Percentiles rank a stretch among this genome's conserved stretches.
phyloP scores from a whole-genome alignment of 2,797 vertebrate genomes.

The Oreonectes daqikongensis region DNA sequence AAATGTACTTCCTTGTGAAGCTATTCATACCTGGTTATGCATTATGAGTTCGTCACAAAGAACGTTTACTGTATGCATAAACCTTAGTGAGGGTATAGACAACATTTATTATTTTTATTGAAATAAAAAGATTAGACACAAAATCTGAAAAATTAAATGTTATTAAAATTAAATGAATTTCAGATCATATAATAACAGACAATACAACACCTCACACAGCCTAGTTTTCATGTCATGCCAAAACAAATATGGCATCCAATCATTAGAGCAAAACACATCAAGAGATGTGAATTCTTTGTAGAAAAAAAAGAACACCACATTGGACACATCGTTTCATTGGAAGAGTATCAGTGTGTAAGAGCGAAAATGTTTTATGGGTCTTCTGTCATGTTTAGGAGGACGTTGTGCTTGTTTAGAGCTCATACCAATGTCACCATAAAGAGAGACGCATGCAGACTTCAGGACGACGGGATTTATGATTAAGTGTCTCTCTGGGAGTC shows the following conservation, averaged over 20 bases:
- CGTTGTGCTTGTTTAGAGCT: conserved; percentile 50
- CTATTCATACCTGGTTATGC: background rate
- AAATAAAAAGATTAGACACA: too few species aligned
- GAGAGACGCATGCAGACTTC: conserved; percentile 42
- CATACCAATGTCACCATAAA: conserved; percentile 50
- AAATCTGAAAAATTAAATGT: too few species aligned
- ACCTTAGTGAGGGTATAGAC: too few species aligned
- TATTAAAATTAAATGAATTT: too few species aligned
- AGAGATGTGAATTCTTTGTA: background rate
- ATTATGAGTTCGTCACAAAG: background rate
- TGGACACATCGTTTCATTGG: conserved; percentile 1
- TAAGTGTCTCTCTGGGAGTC: conserved; percentile 52
- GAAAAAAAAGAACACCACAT: background rate
- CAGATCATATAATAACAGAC: too few species aligned
- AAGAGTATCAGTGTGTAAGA: background rate
- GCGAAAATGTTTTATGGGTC: conserved; percentile 24
- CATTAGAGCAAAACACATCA: background rate
- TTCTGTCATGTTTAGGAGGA: conserved; percentile 41
- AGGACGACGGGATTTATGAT: conserved; percentile 51
- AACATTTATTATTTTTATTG: too few species aligned
- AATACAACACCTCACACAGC: too few species aligned
- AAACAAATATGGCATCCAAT: background rate
- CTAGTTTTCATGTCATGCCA: too few species aligned
- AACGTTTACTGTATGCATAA: background rate
- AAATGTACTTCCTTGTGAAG: background rate